Evolutionary conservation across 1,140 invertebrate genomes (phyloP), one percentile per base, ranked within the genome.

Genomic region (Ceratina calcarata): DNA sequence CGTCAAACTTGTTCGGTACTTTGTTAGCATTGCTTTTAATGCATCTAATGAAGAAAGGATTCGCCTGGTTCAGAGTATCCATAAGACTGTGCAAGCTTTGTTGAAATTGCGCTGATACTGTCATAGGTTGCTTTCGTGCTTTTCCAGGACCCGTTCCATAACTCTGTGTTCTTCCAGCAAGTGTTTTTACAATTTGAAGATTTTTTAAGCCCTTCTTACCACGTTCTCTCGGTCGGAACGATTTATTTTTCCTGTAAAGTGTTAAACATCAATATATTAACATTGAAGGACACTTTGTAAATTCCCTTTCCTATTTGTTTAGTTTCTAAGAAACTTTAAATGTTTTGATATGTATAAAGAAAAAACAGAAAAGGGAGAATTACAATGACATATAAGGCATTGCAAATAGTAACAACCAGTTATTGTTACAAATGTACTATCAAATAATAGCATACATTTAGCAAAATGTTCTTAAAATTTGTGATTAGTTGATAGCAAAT

Each of bases 11-110:
- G 91, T 98, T 98, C 1, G 98, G 95, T 80, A 97, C 95, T 94
- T 99, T 99, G 66, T 98, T 96, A 68, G 95, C 95, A 91, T 99
- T 99, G 45, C 97, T 98, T 91, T 99, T 99, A 86, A 99, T 99
- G 92, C 98, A 99, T 64, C 98, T 94, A 81, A 99, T 98, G 91
- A 99, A 99, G 93, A 98, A 99, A 2, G 98, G 98, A 93, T 98
- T 98, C 0, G 98, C 98, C 90, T 98, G 96, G 90, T 98, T 98
- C 13, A 99, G 91, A 0, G 98, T 98, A 86, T 98, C 96, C 98
- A 99, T 99, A 16, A 99, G 93, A 53, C 96, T 96, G 75, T 97
- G 96, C 32, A 99, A 93, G 22, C 97, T 98, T 89, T 97, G 96
- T 89, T 99, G 97, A 92, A 99, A 99, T 93, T 99, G 98, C 3